A percentile compares a stretch with the other conserved stretches of the same genome.
Conservation (phyloP, 2,888 invertebrate genomes). For the Lottia gigantea region DNA sequence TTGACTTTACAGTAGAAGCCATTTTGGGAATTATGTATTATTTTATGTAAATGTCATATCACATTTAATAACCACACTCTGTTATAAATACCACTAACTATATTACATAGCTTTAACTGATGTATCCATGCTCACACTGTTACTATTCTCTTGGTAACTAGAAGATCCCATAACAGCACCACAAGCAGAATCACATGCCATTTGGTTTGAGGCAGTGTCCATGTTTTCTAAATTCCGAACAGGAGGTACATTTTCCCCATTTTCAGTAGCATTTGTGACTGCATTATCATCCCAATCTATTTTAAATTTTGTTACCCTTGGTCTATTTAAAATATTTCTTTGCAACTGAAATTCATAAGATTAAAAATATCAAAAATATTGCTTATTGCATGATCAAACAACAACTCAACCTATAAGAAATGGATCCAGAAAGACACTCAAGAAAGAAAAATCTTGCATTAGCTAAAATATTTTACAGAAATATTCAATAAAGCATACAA, state of each 20-base stretch:
- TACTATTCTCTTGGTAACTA: constrained; percentile 29
- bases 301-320: constrained; percentile 94
- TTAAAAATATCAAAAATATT: not conserved
- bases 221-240: constrained; percentile 30
- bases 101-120: not conserved
- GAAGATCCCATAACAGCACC: constrained; percentile 25
- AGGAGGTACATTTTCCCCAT: constrained; percentile 52
- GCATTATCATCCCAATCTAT: constrained; percentile 86
- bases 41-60: too few species aligned
- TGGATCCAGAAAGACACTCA: too few species aligned
- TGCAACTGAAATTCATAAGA: constrained; percentile 70
- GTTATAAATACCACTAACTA: not conserved
- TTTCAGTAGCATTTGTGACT: constrained; percentile 23
- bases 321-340: constrained; percentile 86
- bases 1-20: too few species aligned
- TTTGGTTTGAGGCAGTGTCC: constrained; percentile 54
- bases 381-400: too few species aligned
- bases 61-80: too few species aligned
- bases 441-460: too few species aligned
- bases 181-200: constrained; percentile 26
- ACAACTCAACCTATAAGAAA: too few species aligned
- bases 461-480: too few species aligned
- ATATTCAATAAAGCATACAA: too few species aligned
- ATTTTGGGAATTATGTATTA: too few species aligned
- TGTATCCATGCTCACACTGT: constrained; percentile 34